Conservation (phyloP, 2,888 invertebrate species). For the Reticulitermes lucifugus region DNA sequence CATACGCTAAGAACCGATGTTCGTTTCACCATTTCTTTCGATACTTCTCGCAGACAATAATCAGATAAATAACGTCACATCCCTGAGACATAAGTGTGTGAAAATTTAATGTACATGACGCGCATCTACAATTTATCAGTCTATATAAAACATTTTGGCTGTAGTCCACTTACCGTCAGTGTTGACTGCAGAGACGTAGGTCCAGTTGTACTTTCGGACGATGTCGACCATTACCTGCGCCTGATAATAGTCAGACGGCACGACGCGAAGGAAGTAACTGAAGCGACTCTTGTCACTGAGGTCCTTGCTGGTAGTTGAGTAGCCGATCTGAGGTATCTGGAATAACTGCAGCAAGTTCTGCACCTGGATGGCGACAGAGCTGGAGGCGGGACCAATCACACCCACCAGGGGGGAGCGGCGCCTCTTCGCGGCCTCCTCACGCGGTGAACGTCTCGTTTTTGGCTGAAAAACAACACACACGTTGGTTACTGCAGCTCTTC, state of each 20-base stretch:
- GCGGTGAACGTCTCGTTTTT: not conserved
- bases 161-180: conserved; percentile 73
- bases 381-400: conserved; percentile 81
- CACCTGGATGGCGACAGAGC: conserved; percentile 76
- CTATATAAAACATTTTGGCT: too few relatives aligned
- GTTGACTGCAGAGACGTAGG: conserved; percentile 80
- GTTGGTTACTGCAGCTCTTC: too few relatives aligned
- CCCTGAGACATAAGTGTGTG: too few relatives aligned
- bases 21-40: too few relatives aligned
- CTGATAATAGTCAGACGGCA: conserved; percentile 82
- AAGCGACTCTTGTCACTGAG: conserved; percentile 80
- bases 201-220: conserved; percentile 78
- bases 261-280: conserved; percentile 82
- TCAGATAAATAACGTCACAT: too few relatives aligned
- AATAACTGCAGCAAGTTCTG: conserved; percentile 82
- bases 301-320: conserved; percentile 81
- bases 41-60: too few relatives aligned
- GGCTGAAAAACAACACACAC: not conserved
- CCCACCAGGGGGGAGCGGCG: conserved; percentile 70
- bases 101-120: too few relatives aligned
- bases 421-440: not conserved
- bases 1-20: too few relatives aligned
- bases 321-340: conserved; percentile 76
- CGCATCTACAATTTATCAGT: too few relatives aligned
- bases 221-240: conserved; percentile 79